phyloP scores from a whole-genome alignment of 2,113 vertebrate genomes.

The Alethe diademata region DNA sequence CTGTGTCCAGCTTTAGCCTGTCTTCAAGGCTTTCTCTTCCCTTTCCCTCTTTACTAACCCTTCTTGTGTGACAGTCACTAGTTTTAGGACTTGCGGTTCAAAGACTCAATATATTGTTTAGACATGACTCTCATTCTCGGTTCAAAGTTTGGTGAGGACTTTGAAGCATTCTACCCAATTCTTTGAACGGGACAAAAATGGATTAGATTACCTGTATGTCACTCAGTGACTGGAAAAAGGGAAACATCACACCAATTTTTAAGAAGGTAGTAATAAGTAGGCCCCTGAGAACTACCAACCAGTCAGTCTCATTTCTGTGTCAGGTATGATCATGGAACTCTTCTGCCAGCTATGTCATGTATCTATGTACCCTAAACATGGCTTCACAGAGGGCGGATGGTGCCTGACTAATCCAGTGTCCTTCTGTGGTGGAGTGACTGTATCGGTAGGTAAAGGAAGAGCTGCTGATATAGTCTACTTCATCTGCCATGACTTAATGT shows the following conservation, averaged over 20 bases:
- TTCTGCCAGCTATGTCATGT: background rate
- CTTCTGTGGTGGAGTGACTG: background rate
- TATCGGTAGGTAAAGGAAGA: background rate
- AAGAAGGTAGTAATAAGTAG: background rate
- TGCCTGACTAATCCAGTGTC: background rate
- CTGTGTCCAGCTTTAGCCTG: background rate
- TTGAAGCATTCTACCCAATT: background rate
- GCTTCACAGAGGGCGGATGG: background rate
- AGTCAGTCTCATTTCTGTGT: background rate
- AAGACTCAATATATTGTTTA: background rate
- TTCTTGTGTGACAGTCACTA: background rate
- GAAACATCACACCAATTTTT: background rate
- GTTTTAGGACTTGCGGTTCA: background rate
- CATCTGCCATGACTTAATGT: background rate
- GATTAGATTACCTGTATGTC: background rate
- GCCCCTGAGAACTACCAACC: background rate
- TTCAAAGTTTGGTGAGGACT: background rate
- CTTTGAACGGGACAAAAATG: background rate
- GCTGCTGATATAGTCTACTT: background rate
- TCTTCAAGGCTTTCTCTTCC: background rate
- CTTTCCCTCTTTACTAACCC: background rate
- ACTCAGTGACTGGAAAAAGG: background rate
- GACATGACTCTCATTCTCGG: background rate
- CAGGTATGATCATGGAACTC: background rate
- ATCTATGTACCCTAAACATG: background rate